These are phyloP conservation scores for Auanema sp. DNA, from an alignment of 2,888 invertebrate species.

Conservation along the genomic window DNA sequence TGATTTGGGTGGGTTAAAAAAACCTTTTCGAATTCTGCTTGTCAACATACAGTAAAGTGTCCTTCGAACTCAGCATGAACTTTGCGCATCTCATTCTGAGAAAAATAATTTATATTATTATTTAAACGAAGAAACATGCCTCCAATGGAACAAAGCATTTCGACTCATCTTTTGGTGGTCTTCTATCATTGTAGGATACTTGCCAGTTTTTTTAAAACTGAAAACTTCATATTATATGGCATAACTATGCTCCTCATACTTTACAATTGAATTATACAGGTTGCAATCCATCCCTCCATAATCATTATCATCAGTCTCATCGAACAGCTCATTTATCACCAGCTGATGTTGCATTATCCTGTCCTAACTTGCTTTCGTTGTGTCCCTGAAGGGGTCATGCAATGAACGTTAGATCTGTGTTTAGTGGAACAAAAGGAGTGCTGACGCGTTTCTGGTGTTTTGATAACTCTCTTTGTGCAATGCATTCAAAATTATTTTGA, in stretches of 20 bases:
- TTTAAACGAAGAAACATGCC: not conserved
- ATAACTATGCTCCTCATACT: not conserved
- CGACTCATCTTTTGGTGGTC: conserved; percentile 1
- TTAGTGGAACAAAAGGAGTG: no score
- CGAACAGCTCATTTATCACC: not conserved
- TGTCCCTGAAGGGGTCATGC: no score
- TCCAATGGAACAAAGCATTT: conserved; percentile 3
- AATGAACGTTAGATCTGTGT: no score
- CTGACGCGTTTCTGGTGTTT: no score
- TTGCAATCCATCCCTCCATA: conserved; percentile 4
- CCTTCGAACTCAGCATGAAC: not conserved
- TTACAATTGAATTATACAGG: not conserved
- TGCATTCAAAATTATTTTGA: no score
- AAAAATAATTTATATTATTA: not conserved
- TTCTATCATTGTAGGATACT: conserved; percentile 3
- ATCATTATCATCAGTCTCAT: conserved; percentile 1
- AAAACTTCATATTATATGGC: not conserved
- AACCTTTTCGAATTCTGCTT: not conserved
- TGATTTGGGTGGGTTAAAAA: not conserved
- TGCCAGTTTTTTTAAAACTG: conserved; percentile 1
- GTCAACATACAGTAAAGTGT: conserved; percentile 4
- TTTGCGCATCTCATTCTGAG: not conserved
- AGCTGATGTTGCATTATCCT: no score
- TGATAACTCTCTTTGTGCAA: no score
- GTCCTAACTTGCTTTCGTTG: no score